These are phyloP conservation scores for Tachystola acroxantha DNA, from an alignment of 2,888 invertebrate species.

Conservation along the genomic window DNA sequence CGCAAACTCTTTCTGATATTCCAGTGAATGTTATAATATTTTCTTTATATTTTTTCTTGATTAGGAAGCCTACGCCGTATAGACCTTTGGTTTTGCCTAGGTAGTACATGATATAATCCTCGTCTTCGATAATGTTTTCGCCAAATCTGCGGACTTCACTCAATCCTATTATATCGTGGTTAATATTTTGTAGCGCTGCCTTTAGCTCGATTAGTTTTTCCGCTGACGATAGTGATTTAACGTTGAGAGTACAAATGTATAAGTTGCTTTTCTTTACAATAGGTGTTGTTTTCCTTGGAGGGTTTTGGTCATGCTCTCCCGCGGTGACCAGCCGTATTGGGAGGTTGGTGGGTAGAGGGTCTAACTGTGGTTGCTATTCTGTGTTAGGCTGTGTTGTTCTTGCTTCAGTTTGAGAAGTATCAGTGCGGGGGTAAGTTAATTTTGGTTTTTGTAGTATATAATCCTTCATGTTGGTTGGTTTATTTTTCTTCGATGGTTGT, in stretches of 20 bases:
- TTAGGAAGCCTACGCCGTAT: constrained; percentile 14
- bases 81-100: constrained; percentile 10
- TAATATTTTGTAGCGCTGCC: constrained; percentile 8
- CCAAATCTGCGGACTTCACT: constrained; percentile 8
- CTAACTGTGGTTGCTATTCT: constrained; percentile 3
- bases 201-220: constrained; percentile 9
- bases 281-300: background rate
- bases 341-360: constrained; percentile 3
- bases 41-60: constrained; percentile 8
- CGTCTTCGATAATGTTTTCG: constrained; percentile 11
- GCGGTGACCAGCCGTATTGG: too few species aligned
- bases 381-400: too few species aligned
- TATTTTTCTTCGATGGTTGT: background rate
- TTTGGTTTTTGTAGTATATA: background rate
- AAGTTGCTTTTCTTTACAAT: background rate
- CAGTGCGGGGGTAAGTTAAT: background rate
- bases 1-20: background rate
- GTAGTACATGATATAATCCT: constrained; percentile 10
- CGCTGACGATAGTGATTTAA: background rate
- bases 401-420: too few species aligned
- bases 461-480: background rate
- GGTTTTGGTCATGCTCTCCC: background rate
- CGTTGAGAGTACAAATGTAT: background rate
- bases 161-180: constrained; percentile 13
- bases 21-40: too few species aligned